These are phyloP conservation scores for Alethe diademata DNA, from an alignment of 2,113 vertebrate genomes.

Conservation along the genomic window DNA sequence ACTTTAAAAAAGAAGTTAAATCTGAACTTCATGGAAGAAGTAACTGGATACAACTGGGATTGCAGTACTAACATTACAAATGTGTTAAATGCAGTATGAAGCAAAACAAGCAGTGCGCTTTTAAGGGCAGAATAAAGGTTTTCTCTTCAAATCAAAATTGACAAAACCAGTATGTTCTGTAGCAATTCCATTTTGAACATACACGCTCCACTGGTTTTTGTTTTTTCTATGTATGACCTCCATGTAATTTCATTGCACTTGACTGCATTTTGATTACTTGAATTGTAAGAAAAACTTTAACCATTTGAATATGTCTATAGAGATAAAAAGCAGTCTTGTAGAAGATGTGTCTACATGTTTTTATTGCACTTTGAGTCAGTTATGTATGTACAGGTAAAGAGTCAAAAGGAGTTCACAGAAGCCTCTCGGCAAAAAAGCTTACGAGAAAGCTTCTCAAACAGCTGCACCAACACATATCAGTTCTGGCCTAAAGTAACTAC, in stretches of 20 bases:
- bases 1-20: background rate
- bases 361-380: background rate
- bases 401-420: background rate
- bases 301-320: accelerated
- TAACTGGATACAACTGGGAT: background rate
- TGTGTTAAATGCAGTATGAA: background rate
- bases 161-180: background rate
- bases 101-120: background rate
- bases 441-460: background rate
- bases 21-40: background rate
- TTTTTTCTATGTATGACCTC: background rate
- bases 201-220: background rate
- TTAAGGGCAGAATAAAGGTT: background rate
- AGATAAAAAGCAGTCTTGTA: background rate
- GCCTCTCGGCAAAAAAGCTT: background rate
- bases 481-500: background rate
- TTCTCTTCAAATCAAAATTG: background rate
- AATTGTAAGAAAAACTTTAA: background rate
- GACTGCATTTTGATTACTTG: background rate
- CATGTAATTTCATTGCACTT: background rate
- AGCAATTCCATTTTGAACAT: background rate
- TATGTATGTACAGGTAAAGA: background rate
- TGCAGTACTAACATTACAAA: background rate
- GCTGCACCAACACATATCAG: background rate
- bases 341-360: background rate